Evolutionary conservation across 37 sponge, comb jelly and placozoan species (phyloP).

Genomic region (Ephydatia muelleri): DNA sequence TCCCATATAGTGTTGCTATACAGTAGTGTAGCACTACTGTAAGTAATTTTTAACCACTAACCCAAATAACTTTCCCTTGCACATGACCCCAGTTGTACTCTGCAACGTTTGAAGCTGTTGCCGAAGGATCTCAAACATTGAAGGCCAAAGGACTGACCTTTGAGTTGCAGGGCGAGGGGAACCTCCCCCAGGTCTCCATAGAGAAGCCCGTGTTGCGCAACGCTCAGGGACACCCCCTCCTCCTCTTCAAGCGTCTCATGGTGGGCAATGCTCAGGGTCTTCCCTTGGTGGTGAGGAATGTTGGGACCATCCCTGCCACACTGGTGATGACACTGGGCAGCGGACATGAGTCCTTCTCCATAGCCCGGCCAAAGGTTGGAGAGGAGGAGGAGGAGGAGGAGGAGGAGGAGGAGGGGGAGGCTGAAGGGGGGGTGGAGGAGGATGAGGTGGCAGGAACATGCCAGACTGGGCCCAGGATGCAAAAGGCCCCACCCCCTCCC

Average conservation of each 20-base stretch:
- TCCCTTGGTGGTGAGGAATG: constrained; percentile 77
- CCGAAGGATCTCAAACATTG: constrained; percentile 49
- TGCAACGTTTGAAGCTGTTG: constrained; percentile 67
- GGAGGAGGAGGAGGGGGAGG: background rate
- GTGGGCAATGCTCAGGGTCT: constrained; percentile 66
- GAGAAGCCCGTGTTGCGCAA: constrained; percentile 67
- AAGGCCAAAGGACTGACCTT: constrained; percentile 65
- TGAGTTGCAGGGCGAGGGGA: constrained; percentile 97
- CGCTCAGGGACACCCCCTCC: constrained; percentile 62
- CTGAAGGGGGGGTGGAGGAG: constrained; percentile 9
- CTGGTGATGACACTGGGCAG: constrained; percentile 36
- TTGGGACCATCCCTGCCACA: constrained; percentile 80
- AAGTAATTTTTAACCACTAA: too few species aligned
- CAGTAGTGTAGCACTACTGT: too few species aligned
- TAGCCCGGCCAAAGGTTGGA: constrained; percentile 16
- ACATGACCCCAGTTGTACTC: constrained; percentile 43
- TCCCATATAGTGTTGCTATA: too few species aligned
- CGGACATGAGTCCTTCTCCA: constrained; percentile 53
- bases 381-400: constrained; percentile 14
- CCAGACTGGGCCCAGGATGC: background rate
- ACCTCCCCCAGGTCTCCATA: constrained; percentile 86
- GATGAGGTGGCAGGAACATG: constrained; percentile 16
- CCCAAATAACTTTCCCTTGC: too few species aligned
- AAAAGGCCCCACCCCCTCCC: constrained; percentile 29
- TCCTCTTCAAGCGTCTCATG: constrained; percentile 83